Evolutionary conservation across 1,140 invertebrate genomes (phyloP).

Genomic region (Polypedilum vanderplanki): DNA sequence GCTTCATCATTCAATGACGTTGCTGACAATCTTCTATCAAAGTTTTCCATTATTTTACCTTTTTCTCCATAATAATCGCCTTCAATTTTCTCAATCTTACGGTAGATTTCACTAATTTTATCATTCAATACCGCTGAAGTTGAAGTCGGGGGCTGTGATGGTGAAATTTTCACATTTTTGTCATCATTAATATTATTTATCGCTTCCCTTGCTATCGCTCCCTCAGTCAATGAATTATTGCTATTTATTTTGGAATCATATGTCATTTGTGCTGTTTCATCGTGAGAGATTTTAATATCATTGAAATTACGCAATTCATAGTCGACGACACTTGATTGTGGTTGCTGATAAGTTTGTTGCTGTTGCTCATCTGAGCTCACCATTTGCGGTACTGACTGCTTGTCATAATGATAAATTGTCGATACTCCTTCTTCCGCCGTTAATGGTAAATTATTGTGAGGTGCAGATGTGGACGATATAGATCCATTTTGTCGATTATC

Average conservation of each 20-base stretch:
- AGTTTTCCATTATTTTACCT: conserved; percentile 26
- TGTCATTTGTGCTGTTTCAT: background rate
- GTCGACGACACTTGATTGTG: conserved; percentile 9
- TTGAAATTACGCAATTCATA: background rate
- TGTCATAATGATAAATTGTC: conserved; percentile 26
- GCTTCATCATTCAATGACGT: background rate
- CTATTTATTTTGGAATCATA: background rate
- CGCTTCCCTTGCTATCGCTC: background rate
- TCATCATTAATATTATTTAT: conserved; percentile 26
- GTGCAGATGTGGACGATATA: background rate
- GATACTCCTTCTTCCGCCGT: background rate
- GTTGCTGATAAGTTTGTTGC: background rate
- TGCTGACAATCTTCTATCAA: background rate
- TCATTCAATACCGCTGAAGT: background rate
- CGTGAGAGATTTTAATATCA: background rate
- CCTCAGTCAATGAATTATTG: conserved; percentile 24
- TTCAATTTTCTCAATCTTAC: conserved; percentile 22
- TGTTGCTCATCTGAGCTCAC: conserved; percentile 2
- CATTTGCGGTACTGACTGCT: background rate
- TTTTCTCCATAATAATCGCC: conserved; percentile 9
- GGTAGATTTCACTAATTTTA: conserved; percentile 26
- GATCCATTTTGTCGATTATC: conserved; percentile 21
- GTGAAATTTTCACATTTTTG: background rate
- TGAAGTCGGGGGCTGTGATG: background rate
- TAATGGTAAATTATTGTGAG: conserved; percentile 24